Conservation (phyloP, 2,113 vertebrate genomes). For the Siniperca chuatsi region DNA sequence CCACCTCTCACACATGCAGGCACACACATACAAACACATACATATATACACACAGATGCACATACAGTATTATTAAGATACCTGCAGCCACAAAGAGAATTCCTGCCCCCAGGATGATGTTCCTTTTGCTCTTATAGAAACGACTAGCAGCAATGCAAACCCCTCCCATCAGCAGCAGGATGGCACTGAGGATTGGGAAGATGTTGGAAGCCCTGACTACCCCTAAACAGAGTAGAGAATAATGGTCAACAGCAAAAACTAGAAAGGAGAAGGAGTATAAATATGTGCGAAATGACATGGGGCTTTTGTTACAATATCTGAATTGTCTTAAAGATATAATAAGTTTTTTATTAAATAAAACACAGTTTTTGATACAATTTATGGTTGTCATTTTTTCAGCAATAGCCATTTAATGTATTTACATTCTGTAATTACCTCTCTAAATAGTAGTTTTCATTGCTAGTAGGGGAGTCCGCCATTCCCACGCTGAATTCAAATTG, state of each 20-base stretch:
- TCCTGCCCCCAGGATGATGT: constrained; percentile 94
- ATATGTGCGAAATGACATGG: background rate
- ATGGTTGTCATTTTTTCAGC: background rate
- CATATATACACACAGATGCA: background rate
- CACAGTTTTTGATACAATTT: background rate
- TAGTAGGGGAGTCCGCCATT: background rate
- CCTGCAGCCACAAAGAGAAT: constrained; percentile 96
- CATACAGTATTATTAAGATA: constrained; percentile 67
- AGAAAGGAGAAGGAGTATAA: background rate
- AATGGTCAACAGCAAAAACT: background rate
- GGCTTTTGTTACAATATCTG: background rate
- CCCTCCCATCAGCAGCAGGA: constrained; percentile 93
- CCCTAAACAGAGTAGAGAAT: constrained; percentile 79
- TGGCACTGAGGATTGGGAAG: constrained; percentile 96
- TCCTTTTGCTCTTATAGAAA: constrained; percentile 93
- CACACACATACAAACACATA: background rate
- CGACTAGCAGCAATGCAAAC: constrained; percentile 94
- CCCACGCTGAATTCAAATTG: background rate
- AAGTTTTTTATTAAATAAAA: background rate
- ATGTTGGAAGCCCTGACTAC: constrained; percentile 96
- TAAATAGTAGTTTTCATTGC: background rate
- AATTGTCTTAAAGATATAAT: background rate
- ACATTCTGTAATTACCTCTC: background rate
- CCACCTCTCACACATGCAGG: background rate
- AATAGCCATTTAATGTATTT: background rate